Conservation (phyloP, 2,113 vertebrate genomes). For the Chaetura pelagica region DNA sequence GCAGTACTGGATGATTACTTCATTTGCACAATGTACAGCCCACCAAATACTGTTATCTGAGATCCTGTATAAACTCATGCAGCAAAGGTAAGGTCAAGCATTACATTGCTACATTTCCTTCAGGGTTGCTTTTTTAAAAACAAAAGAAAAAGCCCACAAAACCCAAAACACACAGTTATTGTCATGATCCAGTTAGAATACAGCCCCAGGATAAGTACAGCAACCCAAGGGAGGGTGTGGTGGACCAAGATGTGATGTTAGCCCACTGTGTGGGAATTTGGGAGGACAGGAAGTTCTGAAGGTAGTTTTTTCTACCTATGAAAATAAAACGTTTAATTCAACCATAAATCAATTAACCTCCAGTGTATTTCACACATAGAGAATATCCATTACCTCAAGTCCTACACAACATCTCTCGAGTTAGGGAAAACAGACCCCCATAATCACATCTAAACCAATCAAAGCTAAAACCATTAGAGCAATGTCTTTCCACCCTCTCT, state of each 20-base stretch:
- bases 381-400: not conserved
- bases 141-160: not conserved
- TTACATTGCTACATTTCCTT: not conserved
- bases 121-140: not conserved
- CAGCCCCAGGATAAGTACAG: not conserved
- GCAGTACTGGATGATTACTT: not conserved
- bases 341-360: not conserved
- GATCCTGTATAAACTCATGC: not conserved
- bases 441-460: not conserved
- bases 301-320: not conserved
- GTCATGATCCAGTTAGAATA: no score
- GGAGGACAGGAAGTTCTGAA: not conserved
- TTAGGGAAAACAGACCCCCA: not conserved
- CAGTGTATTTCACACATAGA: not conserved
- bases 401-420: not conserved
- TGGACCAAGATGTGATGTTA: not conserved
- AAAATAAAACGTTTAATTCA: not conserved
- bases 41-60: not conserved
- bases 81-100: not conserved
- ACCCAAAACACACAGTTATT: not conserved
- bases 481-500: not conserved
- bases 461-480: not conserved
- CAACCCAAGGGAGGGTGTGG: not conserved
- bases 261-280: not conserved
- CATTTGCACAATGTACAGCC: not conserved